These are phyloP conservation scores for Phyllotreta striolata DNA, from an alignment of 2,888 invertebrate species.

Conservation along the genomic window DNA sequence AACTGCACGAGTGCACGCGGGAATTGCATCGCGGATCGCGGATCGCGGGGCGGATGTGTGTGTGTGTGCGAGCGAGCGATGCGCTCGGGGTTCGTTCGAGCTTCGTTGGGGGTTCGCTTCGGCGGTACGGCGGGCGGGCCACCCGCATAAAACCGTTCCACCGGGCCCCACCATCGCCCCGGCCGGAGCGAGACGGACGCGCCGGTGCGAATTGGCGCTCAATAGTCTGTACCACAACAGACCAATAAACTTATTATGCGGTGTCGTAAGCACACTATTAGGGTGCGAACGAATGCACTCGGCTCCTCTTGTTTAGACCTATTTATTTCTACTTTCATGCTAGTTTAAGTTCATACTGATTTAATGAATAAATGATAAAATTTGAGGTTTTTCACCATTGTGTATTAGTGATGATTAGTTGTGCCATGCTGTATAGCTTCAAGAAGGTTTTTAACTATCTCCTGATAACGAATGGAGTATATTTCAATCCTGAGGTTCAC, in stretches of 20 bases:
- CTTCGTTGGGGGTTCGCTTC: constrained; percentile 11
- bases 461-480: too few relatives aligned
- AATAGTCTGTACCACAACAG: constrained; percentile 36
- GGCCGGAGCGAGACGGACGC: constrained; percentile 17
- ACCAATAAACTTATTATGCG: constrained; percentile 39
- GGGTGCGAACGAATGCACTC: constrained; percentile 20
- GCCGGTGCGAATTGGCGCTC: constrained; percentile 34
- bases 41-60: too few relatives aligned
- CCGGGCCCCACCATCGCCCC: constrained; percentile 8
- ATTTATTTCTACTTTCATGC: not conserved
- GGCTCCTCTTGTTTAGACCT: not conserved
- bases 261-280: constrained; percentile 25
- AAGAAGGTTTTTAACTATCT: too few relatives aligned
- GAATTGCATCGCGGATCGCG: too few relatives aligned
- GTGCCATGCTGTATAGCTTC: too few relatives aligned
- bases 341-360: too few relatives aligned
- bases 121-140: constrained; percentile 19
- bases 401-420: too few relatives aligned
- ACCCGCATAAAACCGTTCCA: constrained; percentile 32
- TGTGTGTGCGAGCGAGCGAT: constrained; percentile 12
- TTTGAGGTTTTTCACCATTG: too few relatives aligned
- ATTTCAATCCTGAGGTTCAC: too few relatives aligned
- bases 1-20: too few relatives aligned
- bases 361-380: too few relatives aligned
- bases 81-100: constrained; percentile 16